Evolutionary conservation across 2,797 vertebrate genomes (phyloP).

Genomic region (Rhincodon typus): DNA sequence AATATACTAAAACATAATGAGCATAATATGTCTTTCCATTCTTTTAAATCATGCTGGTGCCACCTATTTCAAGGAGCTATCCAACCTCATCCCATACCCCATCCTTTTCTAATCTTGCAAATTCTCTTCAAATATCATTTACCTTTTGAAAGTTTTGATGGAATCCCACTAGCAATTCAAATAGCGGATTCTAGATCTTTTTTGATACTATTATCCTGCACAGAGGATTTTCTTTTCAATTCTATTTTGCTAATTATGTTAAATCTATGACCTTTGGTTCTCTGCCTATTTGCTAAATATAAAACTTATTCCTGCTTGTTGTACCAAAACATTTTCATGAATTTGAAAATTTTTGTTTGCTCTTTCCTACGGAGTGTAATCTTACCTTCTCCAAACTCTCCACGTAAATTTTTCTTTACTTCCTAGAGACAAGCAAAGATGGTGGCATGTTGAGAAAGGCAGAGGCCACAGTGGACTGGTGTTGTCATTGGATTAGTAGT

Average conservation of each 20-base stretch:
- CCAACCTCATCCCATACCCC: background rate
- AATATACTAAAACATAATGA: too few relatives aligned
- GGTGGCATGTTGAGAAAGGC: too few relatives aligned
- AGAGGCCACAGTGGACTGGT: too few relatives aligned
- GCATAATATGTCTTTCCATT: background rate
- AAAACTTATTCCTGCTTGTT: background rate
- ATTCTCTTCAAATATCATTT: background rate
- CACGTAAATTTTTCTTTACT: too few relatives aligned
- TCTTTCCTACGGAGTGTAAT: background rate
- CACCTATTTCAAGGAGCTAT: background rate
- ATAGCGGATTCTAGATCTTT: too few relatives aligned
- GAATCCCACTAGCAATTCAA: too few relatives aligned
- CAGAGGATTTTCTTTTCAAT: background rate
- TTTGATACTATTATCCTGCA: background rate
- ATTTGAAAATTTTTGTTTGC: background rate
- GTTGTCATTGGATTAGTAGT: too few relatives aligned
- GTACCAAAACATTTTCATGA: background rate
- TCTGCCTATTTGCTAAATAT: background rate
- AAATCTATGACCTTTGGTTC: background rate
- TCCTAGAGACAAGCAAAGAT: too few relatives aligned
- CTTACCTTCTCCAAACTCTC: background rate
- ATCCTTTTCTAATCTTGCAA: background rate
- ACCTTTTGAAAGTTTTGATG: background rate
- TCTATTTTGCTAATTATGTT: background rate
- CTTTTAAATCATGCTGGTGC: background rate